Percentiles rank a stretch among this genome's conserved stretches.
Evolutionary conservation across 2,797 vertebrate genomes (phyloP).

Genomic region (Molossus alvarezi): DNA sequence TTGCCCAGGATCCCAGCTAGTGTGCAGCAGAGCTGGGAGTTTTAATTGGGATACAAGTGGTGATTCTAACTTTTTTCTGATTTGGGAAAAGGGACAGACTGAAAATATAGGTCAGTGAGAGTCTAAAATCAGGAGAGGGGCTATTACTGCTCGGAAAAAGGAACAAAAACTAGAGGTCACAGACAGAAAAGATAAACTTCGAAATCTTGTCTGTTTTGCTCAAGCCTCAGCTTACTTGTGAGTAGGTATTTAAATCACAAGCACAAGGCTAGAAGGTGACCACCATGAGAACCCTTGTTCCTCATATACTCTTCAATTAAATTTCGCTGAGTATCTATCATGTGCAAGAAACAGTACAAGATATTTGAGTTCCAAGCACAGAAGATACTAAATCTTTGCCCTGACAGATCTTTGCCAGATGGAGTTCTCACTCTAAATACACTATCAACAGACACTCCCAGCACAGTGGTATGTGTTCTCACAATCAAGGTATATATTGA

Average conservation of each 20-base stretch:
- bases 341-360: neutral
- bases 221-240: neutral
- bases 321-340: neutral
- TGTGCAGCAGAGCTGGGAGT: neutral
- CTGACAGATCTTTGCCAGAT: too few species aligned
- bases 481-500: neutral
- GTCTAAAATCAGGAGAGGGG: neutral
- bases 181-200: conserved; percentile 6
- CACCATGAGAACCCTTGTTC: neutral
- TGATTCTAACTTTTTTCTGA: neutral
- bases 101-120: neutral
- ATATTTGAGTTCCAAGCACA: neutral
- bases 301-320: neutral
- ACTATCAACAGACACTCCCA: neutral
- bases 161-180: neutral
- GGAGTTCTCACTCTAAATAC: neutral
- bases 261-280: neutral
- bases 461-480: neutral
- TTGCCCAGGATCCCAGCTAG: neutral
- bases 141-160: neutral
- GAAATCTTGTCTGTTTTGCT: neutral
- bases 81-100: neutral
- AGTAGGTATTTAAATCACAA: neutral
- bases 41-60: neutral
- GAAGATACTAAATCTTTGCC: neutral